A percentile compares a stretch with the other conserved stretches of the same genome.
Conservation (phyloP, 92 coral and sea anemone genomes). For the Heteractis magnifica region DNA sequence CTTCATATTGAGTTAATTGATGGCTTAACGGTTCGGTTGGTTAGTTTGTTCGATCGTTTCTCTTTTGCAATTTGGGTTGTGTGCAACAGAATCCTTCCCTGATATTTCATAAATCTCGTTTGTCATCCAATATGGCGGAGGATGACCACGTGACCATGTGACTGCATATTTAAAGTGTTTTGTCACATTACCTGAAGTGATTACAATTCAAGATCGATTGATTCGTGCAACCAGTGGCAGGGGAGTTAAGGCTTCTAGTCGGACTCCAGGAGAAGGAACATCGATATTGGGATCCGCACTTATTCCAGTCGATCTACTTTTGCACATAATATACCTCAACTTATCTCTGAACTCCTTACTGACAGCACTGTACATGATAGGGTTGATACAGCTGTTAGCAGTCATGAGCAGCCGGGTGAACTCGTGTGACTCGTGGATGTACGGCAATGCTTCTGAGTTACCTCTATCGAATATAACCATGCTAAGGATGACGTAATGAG, state of each 20-base stretch:
- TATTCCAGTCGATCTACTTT: not conserved
- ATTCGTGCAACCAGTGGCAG: not conserved
- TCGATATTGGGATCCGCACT: not conserved
- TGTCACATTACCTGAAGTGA: not conserved
- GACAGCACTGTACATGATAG: constrained; percentile 47
- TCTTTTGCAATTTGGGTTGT: too few relatives aligned
- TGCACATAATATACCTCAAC: constrained; percentile 21
- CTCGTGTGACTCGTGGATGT: constrained; percentile 32
- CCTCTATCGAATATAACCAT: constrained; percentile 28
- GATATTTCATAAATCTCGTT: not conserved
- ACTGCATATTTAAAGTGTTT: too few relatives aligned
- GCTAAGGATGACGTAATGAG: constrained; percentile 28
- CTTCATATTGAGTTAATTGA: too few relatives aligned
- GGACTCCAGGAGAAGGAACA: not conserved
- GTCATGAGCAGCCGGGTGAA: constrained; percentile 50
- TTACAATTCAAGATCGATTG: not conserved
- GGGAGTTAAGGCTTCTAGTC: not conserved
- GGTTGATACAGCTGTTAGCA: constrained; percentile 53
- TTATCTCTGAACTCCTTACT: constrained; percentile 48
- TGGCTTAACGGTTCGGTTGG: too few relatives aligned
- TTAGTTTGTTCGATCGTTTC: too few relatives aligned
- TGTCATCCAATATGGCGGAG: not conserved
- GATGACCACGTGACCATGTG: not conserved
- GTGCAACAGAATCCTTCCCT: too few relatives aligned
- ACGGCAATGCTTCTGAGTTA: constrained; percentile 23